Base-by-base conservation (phyloP, 2,113 vertebrate genomes). In the Phoenicopterus ruber region DNA sequence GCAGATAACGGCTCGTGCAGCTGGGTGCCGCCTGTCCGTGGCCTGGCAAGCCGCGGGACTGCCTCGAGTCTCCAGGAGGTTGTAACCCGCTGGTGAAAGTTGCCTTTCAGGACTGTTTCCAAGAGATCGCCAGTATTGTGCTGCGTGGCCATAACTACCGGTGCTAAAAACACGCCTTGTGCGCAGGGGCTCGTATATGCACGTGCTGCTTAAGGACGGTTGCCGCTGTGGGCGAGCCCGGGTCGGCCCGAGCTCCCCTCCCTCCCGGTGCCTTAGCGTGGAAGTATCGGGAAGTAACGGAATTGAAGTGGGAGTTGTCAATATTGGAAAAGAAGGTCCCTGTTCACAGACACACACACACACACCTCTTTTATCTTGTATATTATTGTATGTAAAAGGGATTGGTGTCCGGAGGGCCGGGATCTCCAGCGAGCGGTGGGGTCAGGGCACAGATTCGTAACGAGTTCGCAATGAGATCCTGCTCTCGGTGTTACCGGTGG, bases 371-470 rank as follows among this genome's bases (percentile, higher is more conserved):
- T n/a, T n/a, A n/a, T n/a, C n/a, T n/a, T 17, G 16, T 31, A 5
- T 34, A 2, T 13, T 7, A 11, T 3, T 10, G 7, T 57, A 0
- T 24, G 32, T 4, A 1, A 19, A 42, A 34, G 55, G 61, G 24
- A n/a, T 29, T 13, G 61, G 8, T 7, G 2, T 5, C 28, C 29
- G 5, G 29, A 13, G 13, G 28, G 32, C 21, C 1, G 7, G 49
- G 71, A 1, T 17, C 77, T 38, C 40, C n/a, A 5, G 63, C 2
- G 4, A 17, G 40, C 0, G 4, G n/a, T 18, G 70, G 54, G 49
- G 29, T 42, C 20, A 6, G 58, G 58, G n/a, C 25, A 6, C 2
- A 13, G 29, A 2, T 26, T 40, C 11, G 0, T 1, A 10, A 22
- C 18, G 32, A 11, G 22, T 11, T 42, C 31, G n/a, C 6, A 2